These are phyloP conservation scores for Girardinichthys multiradiatus DNA, from an alignment of 2,113 vertebrate genomes.

Conservation along the genomic window DNA sequence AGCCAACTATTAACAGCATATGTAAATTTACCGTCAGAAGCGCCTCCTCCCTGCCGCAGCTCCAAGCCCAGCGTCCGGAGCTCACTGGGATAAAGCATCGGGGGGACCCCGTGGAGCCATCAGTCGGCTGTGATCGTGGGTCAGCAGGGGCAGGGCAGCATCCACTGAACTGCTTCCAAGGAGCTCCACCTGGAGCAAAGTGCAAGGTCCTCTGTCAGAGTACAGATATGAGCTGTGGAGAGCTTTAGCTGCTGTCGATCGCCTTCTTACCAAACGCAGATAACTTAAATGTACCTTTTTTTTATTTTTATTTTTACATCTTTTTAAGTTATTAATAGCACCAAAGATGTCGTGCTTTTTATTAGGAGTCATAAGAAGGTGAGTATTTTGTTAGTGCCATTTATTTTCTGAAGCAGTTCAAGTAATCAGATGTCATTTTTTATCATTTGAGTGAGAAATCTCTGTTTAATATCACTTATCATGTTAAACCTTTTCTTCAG, in stretches of 20 bases:
- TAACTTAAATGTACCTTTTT: constrained; percentile 21
- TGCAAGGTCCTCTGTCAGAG: constrained; percentile 71
- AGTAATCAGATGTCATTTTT: neutral
- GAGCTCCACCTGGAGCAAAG: constrained; percentile 60
- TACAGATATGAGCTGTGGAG: constrained; percentile 58
- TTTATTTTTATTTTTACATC: neutral
- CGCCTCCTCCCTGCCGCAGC: neutral
- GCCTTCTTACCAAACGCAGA: neutral
- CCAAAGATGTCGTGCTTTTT: constrained; percentile 76
- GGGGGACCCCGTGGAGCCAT: neutral
- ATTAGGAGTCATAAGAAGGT: constrained; percentile 76
- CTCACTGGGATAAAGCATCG: neutral
- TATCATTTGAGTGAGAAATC: neutral
- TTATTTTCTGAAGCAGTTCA: neutral
- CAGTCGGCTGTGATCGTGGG: neutral
- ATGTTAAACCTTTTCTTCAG: neutral
- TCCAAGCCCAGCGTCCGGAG: neutral
- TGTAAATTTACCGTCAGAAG: neutral
- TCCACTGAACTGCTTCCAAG: neutral
- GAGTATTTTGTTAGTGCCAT: constrained; percentile 32
- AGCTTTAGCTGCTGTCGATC: constrained; percentile 31
- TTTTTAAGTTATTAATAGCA: neutral
- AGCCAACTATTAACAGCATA: neutral
- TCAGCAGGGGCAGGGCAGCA: constrained; percentile 1
- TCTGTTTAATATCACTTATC: too few relatives aligned